Conservation (phyloP, 2,797 vertebrate genomes). For the Catharus ustulatus region DNA sequence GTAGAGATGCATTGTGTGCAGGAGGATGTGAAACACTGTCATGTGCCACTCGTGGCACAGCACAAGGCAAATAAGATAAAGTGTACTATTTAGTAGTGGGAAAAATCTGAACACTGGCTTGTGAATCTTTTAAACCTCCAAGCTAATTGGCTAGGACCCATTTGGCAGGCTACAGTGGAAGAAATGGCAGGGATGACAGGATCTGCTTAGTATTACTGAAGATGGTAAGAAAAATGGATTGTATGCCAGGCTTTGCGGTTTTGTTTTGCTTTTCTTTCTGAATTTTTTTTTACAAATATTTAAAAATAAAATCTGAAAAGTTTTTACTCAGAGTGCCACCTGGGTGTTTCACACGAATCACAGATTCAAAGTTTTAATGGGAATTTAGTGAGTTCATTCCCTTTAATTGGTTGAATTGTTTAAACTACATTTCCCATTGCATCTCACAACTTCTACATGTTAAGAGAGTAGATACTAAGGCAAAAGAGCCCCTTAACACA, state of each 20-base stretch:
- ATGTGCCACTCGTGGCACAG: neutral
- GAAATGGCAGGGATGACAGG: neutral
- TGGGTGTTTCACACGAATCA: neutral
- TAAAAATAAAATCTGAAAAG: neutral
- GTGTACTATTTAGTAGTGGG: neutral
- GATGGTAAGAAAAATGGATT: neutral
- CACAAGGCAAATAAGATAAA: neutral
- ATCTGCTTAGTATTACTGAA: neutral
- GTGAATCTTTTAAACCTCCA: neutral
- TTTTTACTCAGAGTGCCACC: neutral
- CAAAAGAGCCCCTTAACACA: neutral
- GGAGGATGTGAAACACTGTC: neutral
- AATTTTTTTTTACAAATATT: neutral
- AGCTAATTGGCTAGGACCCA: neutral
- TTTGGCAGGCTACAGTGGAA: neutral
- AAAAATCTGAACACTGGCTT: neutral
- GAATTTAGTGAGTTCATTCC: neutral
- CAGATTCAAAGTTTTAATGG: neutral
- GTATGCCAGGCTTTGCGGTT: accelerated
- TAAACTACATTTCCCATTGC: neutral
- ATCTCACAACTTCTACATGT: neutral
- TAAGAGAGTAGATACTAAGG: neutral
- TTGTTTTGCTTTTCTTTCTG: neutral
- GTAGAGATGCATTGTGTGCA: neutral
- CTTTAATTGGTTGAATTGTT: neutral